Conservation (phyloP, 2,113 vertebrate genomes). For the Zosterops pallidus region DNA sequence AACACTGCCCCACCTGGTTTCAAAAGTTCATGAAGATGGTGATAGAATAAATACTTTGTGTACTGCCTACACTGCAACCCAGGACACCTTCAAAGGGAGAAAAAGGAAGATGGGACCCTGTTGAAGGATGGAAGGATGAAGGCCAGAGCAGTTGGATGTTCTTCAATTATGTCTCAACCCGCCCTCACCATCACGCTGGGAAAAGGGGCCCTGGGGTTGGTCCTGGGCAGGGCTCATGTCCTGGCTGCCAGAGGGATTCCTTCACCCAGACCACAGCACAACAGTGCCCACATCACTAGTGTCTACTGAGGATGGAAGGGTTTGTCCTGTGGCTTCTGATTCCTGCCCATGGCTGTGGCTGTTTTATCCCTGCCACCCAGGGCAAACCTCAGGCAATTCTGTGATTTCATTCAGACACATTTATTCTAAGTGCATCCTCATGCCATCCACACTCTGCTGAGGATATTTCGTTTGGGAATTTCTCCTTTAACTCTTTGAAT, state of each 20-base stretch:
- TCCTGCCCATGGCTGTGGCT: neutral
- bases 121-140: neutral
- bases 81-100: neutral
- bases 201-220: neutral
- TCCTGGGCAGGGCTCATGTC: neutral
- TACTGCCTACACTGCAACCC: too few species aligned
- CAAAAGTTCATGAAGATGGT: too few species aligned
- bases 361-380: neutral
- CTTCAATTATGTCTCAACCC: neutral
- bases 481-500: constrained; percentile 52
- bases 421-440: neutral
- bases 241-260: neutral
- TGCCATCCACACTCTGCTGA: neutral
- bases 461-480: neutral
- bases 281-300: neutral
- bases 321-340: neutral
- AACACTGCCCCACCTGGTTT: too few species aligned
- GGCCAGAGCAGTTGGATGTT: neutral
- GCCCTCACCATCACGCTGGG: too few species aligned
- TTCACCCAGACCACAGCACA: fast-evolving
- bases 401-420: neutral
- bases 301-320: neutral
- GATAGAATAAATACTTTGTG: too few species aligned
- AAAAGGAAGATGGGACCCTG: neutral
- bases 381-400: neutral